Evolutionary conservation across 2,113 vertebrate species (phyloP).

Genomic region (Hiodon tergisus): DNA sequence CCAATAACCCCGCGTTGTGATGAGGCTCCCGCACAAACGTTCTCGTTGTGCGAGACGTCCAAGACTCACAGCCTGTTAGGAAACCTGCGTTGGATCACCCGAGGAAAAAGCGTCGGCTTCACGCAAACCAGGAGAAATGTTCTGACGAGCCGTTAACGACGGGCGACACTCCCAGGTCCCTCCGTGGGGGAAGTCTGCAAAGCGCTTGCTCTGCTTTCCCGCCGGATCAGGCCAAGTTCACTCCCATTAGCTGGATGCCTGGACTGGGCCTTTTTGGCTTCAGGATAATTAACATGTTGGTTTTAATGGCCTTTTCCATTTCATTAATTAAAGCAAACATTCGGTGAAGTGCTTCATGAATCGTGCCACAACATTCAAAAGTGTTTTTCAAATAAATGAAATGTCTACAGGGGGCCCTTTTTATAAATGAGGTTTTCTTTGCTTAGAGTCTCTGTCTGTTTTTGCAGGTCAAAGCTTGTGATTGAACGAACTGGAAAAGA

Average conservation of each 20-base stretch:
- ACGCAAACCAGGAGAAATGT: slow-evolving; percentile 33
- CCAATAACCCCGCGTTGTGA: slow-evolving; percentile 53
- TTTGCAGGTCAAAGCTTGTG: slow-evolving; percentile 64
- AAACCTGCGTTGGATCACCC: slow-evolving; percentile 62
- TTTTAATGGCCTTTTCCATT: slow-evolving; percentile 61
- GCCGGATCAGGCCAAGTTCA: too few species aligned
- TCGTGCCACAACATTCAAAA: slow-evolving; percentile 45
- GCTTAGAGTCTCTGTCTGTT: slow-evolving; percentile 65
- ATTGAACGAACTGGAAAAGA: slow-evolving; percentile 61
- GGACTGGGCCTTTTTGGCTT: slow-evolving; percentile 31
- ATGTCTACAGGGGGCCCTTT: slow-evolving; percentile 45
- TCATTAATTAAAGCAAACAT: slow-evolving; percentile 61
- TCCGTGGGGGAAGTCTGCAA: slow-evolving; percentile 33
- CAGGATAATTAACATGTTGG: slow-evolving; percentile 56
- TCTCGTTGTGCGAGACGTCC: slow-evolving; percentile 52
- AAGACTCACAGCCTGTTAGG: slow-evolving; percentile 58
- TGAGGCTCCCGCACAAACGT: slow-evolving; percentile 66
- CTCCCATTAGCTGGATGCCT: neutral
- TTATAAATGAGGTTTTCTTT: slow-evolving; percentile 70
- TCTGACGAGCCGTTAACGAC: slow-evolving; percentile 29
- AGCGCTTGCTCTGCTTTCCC: too few species aligned
- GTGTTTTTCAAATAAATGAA: slow-evolving; percentile 54
- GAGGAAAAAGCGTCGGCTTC: slow-evolving; percentile 40
- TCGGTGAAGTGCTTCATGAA: slow-evolving; percentile 50
- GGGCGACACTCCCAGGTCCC: slow-evolving; percentile 44